Evolutionary conservation across 2,888 invertebrate species (phyloP), one percentile per base, ranked within the genome.

Genomic region (Malthinus flaveolus): DNA sequence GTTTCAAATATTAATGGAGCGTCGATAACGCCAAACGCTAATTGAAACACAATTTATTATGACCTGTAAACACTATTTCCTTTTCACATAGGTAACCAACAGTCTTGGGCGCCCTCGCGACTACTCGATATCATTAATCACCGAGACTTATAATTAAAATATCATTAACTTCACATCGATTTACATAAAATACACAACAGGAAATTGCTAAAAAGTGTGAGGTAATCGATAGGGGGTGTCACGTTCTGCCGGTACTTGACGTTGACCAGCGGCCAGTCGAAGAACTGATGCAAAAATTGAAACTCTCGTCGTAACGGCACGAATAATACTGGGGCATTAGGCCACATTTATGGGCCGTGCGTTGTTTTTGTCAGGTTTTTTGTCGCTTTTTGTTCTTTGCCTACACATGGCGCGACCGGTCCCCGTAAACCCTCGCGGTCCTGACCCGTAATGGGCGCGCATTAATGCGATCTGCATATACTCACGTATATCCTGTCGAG

Each of bases 311-410:
- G 56, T 52, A 62, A 56, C 62, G 45, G 62, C 62, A 65, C 65
- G 53, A 56, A 65, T 59, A 62, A 48, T 57, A 61, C 62, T 63
- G 51, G 53, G 56, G 55, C 45, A 59, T 55, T 50, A 55, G 58
- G 58, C 55, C 59, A 56, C 49, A 53, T 54, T 51, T 42, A 49
- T 49, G 54, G 58, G 50, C 46, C 49, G 49, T 47, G 65, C 68
- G 65, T 67, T 68, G 68, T 72, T 73, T 74, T 72, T 73, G 71
- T 73, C 65, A 61, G 64, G 67, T 71, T 72, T 73, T 63, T 73
- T 73, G 73, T 71, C 71, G 67, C 68, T 69, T 64, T 66, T 68
- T 71, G 67, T 66, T 70, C 67, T 63, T 68, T 66, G 61, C 61
- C 32, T 61, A 59, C 61, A 61, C 59, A 60, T 59, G 66, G 57